Evolutionary conservation across 2,113 vertebrate species (phyloP), one percentile per base, ranked within the genome.

Genomic region (Ptilorrhoa leucosticta): DNA sequence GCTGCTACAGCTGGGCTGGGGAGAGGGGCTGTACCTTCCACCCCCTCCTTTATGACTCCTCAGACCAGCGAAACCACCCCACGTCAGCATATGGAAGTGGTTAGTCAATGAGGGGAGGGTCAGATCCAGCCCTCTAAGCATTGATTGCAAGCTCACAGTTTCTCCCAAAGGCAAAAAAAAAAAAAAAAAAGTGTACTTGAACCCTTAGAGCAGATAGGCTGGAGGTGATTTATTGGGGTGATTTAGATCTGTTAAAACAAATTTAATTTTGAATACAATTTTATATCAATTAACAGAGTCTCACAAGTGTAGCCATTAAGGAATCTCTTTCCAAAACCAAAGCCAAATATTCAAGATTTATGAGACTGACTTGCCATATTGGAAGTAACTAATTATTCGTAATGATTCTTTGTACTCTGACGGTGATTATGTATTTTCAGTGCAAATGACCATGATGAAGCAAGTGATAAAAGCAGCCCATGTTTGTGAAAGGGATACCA

Each of bases 181-280:
- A 51, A n/a, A 47, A 61, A 54, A 72, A 76, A 60, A 40, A 50
- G 13, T 13, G 11, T 60, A 82, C 68, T 80, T 83, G 91, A 95
- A 83, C 72, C 75, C 63, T 56, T 54, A 70, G 87, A 83, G 48
- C 65, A 87, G 63, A 93, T 31, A 86, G 89, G 70, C 63, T 94
- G 68, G n/a, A 63, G 66, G 63, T 94, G 96, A 97, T 94, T 95
- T 94, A 93, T 86, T 85, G 89, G 89, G 95, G 93, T 94, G 91
- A 92, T 95, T 94, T 61, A 50, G 94, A 89, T 86, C 95, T 88
- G 90, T 83, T 90, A 93, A 91, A 87, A 78, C 81, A 96, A 86
- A 96, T 81, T 89, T 95, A 95, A 95, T 96, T 97, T 93, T 95
- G 94, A 95, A 92, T 96, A 97, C 73, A 96, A 92, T 94, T 97